Percentiles rank a stretch among this genome's conserved stretches.
These are phyloP conservation scores for Zoroaster sp. DNA, from an alignment of 53 echinoderm and acorn worm genomes.

Conservation along the genomic window DNA sequence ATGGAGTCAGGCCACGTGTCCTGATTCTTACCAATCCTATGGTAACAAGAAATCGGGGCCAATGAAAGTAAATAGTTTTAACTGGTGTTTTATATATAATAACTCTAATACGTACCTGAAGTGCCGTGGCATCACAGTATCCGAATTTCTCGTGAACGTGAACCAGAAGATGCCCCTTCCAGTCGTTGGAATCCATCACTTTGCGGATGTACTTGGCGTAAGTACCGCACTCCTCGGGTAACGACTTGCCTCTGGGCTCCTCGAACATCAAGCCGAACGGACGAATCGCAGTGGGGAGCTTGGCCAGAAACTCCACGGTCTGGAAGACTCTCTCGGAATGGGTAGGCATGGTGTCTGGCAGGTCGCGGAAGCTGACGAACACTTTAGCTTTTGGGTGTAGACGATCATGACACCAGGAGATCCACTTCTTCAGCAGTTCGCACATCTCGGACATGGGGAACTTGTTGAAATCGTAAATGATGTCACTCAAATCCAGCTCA, in stretches of 20 bases:
- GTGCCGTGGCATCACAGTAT: slow-evolving; percentile 57
- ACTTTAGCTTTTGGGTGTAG: slow-evolving; percentile 45
- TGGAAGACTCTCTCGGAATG: slow-evolving; percentile 38
- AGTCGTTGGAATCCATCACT: slow-evolving; percentile 42
- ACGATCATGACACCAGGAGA: slow-evolving; percentile 40
- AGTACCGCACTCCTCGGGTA: slow-evolving; percentile 50
- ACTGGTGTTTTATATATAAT: not conserved
- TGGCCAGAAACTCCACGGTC: slow-evolving; percentile 28
- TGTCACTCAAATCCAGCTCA: slow-evolving; percentile 53
- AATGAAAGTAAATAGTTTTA: not conserved
- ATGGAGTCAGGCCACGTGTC: too few species aligned
- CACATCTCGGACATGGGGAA: slow-evolving; percentile 35
- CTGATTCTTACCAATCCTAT: too few species aligned
- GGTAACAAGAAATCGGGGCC: too few species aligned
- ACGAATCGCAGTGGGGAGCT: slow-evolving; percentile 15
- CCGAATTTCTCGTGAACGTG: slow-evolving; percentile 66
- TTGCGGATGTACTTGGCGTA: slow-evolving; percentile 54
- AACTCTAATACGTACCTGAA: slow-evolving; percentile 15
- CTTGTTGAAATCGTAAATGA: slow-evolving; percentile 44
- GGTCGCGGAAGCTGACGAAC: slow-evolving; percentile 35
- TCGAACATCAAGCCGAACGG: slow-evolving; percentile 53
- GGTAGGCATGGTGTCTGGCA: slow-evolving; percentile 37
- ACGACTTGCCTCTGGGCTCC: slow-evolving; percentile 37
- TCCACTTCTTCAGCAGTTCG: slow-evolving; percentile 44
- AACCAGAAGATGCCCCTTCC: slow-evolving; percentile 65